Evolutionary conservation across 2,888 invertebrate species (phyloP), one percentile per base, ranked within the genome.

Genomic region (Thecocarcelia acutangulata): DNA sequence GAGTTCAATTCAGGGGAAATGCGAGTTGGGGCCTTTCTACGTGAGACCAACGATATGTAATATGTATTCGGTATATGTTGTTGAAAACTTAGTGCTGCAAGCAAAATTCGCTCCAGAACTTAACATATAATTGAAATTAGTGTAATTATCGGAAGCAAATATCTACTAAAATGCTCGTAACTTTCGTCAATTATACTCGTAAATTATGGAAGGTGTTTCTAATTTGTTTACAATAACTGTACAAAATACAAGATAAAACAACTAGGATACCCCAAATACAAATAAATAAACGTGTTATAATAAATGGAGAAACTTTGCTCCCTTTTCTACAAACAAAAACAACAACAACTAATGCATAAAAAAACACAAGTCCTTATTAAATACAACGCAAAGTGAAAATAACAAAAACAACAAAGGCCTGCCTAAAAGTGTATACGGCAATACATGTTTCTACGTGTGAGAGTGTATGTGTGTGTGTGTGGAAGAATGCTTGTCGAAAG

Each of bases 281-380:
- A 56, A 58, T 40, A 61, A 73, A 52, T 2, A 59, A 75, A 78
- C 50, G 64, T 78, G 72, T 78, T 72, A 72, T 59, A 66, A 78
- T 52, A 73, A 59, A 59, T 59, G 66, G 52, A 59, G 66, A 66
- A 79, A 73, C 72, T 79, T 72, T 79, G 78, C 78, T 79, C 72
- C 66, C 78, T 73, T 59, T 63, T 64, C 58, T 72, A 44, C 8
- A 46, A 44, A 46, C 33, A 21, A 69, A 59, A 54, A 37, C 21
- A 61, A 50, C 24, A 44, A 15, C 75, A 15, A n/a, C n/a, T n/a
- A 40, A n/a, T 54, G 33, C 37, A 63, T 52, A 42, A 15, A 56
- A n/a, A 70, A 46, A 48, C 19, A 63, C 37, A 33, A 66, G 72
- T 78, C 78, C 78, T 78, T 78, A 21, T 52, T 52, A 44, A 52